phyloP scores from a whole-genome alignment of 2,113 vertebrate genomes.

The Plecotus auritus region DNA sequence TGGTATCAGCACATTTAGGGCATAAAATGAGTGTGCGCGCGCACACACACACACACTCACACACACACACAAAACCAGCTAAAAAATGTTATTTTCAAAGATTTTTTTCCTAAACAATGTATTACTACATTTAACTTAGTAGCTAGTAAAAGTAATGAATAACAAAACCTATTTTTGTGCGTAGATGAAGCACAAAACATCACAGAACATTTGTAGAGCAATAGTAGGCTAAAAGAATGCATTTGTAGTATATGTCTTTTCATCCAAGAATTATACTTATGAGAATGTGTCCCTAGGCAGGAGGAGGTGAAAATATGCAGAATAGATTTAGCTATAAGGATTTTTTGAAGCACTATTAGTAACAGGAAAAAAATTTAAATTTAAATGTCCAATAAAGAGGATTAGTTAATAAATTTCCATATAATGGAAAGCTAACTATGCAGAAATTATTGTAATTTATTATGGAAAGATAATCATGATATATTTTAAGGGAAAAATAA shows the following conservation, averaged over 20 bases:
- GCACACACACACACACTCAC: too few relatives aligned
- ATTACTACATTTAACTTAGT: neutral
- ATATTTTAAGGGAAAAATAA: neutral
- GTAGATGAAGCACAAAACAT: neutral
- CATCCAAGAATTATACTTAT: neutral
- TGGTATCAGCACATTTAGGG: neutral
- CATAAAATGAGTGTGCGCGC: too few relatives aligned
- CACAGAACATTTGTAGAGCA: neutral
- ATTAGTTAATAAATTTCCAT: neutral
- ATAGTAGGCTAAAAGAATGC: neutral
- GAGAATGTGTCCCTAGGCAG: neutral
- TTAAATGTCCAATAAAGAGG: neutral
- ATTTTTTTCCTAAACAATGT: neutral
- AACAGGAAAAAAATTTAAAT: constrained; percentile 9
- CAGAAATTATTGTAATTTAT: neutral
- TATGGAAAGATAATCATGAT: neutral
- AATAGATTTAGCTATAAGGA: neutral
- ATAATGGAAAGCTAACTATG: neutral
- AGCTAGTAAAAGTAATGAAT: neutral
- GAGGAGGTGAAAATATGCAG: neutral
- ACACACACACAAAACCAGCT: neutral
- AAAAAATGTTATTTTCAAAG: neutral
- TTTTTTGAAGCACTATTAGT: neutral
- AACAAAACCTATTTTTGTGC: neutral
- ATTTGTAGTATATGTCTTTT: neutral